These are phyloP conservation scores for Manis javanica DNA, from an alignment of 2,797 vertebrate genomes.

Conservation along the genomic window DNA sequence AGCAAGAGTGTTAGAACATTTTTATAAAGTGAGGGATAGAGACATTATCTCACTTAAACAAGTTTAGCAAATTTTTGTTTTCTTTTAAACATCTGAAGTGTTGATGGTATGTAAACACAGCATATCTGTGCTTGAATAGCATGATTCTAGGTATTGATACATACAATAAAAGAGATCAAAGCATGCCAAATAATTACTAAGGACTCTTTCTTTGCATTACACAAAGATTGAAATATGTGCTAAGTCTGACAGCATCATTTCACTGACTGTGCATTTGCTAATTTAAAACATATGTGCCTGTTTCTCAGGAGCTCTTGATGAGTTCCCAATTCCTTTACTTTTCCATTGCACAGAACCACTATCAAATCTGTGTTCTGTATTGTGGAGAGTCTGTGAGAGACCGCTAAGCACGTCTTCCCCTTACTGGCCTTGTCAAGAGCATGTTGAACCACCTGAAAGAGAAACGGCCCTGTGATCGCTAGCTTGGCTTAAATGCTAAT, in stretches of 20 bases:
- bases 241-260: slow-evolving; percentile 47
- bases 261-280: slow-evolving; percentile 84
- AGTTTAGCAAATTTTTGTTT: slow-evolving; percentile 30
- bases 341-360: slow-evolving; percentile 71
- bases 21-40: background rate
- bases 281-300: slow-evolving; percentile 84
- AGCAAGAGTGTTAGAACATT: background rate
- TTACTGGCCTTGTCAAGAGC: slow-evolving; percentile 60
- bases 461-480: background rate
- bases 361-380: slow-evolving; percentile 73
- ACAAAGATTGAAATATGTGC: slow-evolving; percentile 1
- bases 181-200: slow-evolving; percentile 24
- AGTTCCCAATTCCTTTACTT: slow-evolving; percentile 79
- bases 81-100: slow-evolving; percentile 72
- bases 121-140: slow-evolving; percentile 22
- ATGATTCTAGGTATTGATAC: slow-evolving; percentile 39
- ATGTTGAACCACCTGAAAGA: slow-evolving; percentile 69
- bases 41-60: background rate
- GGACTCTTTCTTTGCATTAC: background rate
- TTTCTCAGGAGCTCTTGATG: slow-evolving; percentile 83
- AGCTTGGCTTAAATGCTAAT: background rate
- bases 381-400: slow-evolving; percentile 72
- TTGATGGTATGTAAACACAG: slow-evolving; percentile 59
- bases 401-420: slow-evolving; percentile 66
- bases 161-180: slow-evolving; percentile 54